Percentiles rank a stretch among this genome's conserved stretches.
phyloP scores from a whole-genome alignment of 2,888 invertebrate species.

The Phorcus lineatus region DNA sequence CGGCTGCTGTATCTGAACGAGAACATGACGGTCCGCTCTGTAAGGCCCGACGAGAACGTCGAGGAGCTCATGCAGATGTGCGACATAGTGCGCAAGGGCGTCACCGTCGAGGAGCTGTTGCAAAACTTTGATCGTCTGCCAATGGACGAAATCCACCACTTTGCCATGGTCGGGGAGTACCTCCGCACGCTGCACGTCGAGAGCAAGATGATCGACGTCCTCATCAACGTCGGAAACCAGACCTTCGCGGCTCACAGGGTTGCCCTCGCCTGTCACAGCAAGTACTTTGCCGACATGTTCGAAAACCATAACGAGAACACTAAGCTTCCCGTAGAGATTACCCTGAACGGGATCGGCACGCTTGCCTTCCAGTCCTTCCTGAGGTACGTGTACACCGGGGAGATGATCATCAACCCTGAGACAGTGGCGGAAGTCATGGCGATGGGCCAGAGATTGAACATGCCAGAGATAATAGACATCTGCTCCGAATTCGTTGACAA shows the following conservation, averaged over 20 bases:
- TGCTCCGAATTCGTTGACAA: constrained; percentile 30
- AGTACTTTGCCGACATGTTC: constrained; percentile 58
- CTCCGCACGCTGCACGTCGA: constrained; percentile 64
- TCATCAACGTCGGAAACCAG: constrained; percentile 49
- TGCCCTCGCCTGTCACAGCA: constrained; percentile 59
- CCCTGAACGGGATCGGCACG: constrained; percentile 51
- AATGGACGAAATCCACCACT: constrained; percentile 50
- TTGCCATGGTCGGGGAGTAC: constrained; percentile 53
- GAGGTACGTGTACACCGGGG: constrained; percentile 56
- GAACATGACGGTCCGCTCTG: constrained; percentile 10
- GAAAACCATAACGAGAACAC: constrained; percentile 31
- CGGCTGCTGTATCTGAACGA: constrained; percentile 30
- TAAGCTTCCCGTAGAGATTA: constrained; percentile 50
- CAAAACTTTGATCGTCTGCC: constrained; percentile 46
- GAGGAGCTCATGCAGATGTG: neutral
- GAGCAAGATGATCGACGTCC: constrained; percentile 57
- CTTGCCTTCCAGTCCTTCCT: constrained; percentile 55
- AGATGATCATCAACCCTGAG: constrained; percentile 41
- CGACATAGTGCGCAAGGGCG: neutral
- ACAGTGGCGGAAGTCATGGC: constrained; percentile 50
- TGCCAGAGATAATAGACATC: constrained; percentile 21
- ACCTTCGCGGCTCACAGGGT: constrained; percentile 60
- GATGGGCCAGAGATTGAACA: constrained; percentile 51
- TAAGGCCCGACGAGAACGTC: constrained; percentile 23
- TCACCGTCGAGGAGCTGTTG: constrained; percentile 32